Evolutionary conservation across 1,140 invertebrate genomes (phyloP), one percentile per base, ranked within the genome.

Genomic region (Dendrolimus kikuchii): DNA sequence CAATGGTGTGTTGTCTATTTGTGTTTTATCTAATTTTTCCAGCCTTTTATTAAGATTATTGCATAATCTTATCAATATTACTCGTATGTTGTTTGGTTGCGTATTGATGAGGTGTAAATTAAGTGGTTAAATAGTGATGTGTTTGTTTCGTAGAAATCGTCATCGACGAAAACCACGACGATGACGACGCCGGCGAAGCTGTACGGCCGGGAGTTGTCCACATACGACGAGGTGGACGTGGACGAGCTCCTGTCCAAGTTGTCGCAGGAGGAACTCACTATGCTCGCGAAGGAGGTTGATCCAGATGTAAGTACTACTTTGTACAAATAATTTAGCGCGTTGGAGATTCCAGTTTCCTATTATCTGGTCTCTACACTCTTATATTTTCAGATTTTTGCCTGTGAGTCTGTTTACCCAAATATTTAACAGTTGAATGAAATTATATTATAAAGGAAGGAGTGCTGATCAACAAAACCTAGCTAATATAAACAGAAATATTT

Each of bases 251-350:
- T 99, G 62, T 90, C 95, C 42, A 96, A 99, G 76, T 90, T 99
- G 46, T 95, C 97, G 53, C 91, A 94, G 8, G 98, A 99, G 82
- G 98, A 99, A 89, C 93, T 99, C 49, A 97, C 97, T 69, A 95
- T 99, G 84, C 90, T 99, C 57, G 97, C 97, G 67, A 97, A 96
- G 89, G 98, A 99, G 92, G 97, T 99, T 58, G 98, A 99, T 90
- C 98, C 98, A 65, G 98, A 99, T 91, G 98, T 99, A 90, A 97
- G 96, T 91, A 37, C 38, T 45, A 44, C 38, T 46, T 49, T 59
- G 43, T 45, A 9, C 23, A 45, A 9, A 10, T 5, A 8, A 23
- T 23, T 23, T 23, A 23, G 23, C 23, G 1, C 23, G 3, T 23
- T 2, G 23, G 1, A 23, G 23, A 23, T 23, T 23, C 23, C 23